Conservation (phyloP, 2,113 vertebrate species). For the Eubucco bourcierii region DNA sequence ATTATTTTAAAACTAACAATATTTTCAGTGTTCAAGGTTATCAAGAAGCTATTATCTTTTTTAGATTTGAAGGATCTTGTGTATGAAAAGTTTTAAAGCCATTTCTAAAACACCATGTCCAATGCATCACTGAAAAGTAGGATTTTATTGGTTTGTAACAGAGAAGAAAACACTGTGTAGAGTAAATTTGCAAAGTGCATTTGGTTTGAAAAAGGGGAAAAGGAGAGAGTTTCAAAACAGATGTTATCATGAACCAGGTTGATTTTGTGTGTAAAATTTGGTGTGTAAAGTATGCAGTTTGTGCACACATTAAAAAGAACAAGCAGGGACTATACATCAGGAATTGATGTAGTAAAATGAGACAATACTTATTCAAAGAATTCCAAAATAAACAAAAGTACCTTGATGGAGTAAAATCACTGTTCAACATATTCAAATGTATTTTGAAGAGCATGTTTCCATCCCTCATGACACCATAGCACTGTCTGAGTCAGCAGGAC, state of each 20-base stretch:
- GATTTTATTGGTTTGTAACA: neutral
- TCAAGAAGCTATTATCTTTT: neutral
- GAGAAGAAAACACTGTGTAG: neutral
- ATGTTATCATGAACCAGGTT: neutral
- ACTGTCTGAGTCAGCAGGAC: neutral
- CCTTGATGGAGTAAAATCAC: neutral
- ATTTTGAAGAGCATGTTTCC: neutral
- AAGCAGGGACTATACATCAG: neutral
- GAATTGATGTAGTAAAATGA: neutral
- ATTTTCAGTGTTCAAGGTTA: neutral
- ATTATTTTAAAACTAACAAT: constrained; percentile 1
- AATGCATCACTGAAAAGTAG: neutral
- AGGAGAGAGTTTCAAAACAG: neutral
- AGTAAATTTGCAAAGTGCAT: neutral
- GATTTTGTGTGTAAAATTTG: neutral
- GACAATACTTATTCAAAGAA: neutral
- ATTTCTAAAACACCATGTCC: neutral
- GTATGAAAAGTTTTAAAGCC: neutral
- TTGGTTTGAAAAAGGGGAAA: neutral
- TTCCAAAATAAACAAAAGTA: neutral
- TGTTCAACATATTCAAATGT: neutral
- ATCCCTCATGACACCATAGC: neutral
- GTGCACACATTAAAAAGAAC: neutral
- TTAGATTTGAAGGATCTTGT: neutral
- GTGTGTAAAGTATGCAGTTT: neutral